These are phyloP conservation scores for Tinea trinotella DNA, from an alignment of 2,888 invertebrate genomes.

Conservation along the genomic window DNA sequence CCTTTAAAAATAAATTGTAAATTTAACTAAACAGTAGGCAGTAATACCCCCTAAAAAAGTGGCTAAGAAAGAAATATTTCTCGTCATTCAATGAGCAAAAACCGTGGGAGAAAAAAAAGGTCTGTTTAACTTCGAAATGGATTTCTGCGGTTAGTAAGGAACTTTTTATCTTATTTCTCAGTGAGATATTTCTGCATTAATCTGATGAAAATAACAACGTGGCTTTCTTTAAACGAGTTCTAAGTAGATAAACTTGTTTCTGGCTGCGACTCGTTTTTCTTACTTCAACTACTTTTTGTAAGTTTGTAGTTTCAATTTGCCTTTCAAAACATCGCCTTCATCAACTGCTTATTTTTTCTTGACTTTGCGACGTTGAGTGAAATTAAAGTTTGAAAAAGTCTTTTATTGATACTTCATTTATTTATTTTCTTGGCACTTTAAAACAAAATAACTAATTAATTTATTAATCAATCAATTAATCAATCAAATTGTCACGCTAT, in stretches of 20 bases:
- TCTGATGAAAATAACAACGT: slow-evolving; percentile 40
- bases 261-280: slow-evolving; percentile 4
- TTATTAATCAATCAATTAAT: no score
- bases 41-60: slow-evolving; percentile 36
- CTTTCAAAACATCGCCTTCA: background rate
- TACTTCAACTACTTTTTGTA: background rate
- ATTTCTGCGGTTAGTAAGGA: slow-evolving; percentile 53
- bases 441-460: no score
- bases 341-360: no score
- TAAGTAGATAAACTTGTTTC: slow-evolving; percentile 27
- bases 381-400: no score
- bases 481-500: no score
- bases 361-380: no score
- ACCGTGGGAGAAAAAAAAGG: slow-evolving; percentile 37
- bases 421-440: no score
- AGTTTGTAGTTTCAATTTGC: slow-evolving; percentile 10
- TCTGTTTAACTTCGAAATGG: slow-evolving; percentile 64
- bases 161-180: slow-evolving; percentile 47
- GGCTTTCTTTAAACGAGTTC: slow-evolving; percentile 22
- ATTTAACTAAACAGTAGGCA: slow-evolving; percentile 20
- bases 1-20: slow-evolving; percentile 1
- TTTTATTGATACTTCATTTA: no score
- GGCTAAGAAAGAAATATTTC: slow-evolving; percentile 33
- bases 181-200: slow-evolving; percentile 48
- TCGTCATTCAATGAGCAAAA: slow-evolving; percentile 47